These are phyloP conservation scores for Brachypalpus laphriformis DNA, from an alignment of 2,888 invertebrate genomes.

Conservation along the genomic window DNA sequence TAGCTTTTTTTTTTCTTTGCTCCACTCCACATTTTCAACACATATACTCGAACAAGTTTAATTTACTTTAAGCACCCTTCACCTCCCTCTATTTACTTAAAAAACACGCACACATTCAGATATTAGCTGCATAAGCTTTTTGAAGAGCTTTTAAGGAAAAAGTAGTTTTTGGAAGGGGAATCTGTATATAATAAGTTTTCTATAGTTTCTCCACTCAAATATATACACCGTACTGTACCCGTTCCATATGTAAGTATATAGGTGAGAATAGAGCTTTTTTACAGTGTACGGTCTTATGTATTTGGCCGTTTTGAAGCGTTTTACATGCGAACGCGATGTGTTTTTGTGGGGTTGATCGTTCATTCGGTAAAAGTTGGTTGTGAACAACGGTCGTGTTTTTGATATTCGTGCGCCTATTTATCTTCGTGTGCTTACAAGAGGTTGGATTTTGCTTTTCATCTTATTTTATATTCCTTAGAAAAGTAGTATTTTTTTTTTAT, in stretches of 20 bases:
- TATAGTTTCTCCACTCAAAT: conserved; percentile 36
- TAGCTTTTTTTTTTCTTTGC: conserved; percentile 33
- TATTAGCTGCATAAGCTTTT: too few species aligned
- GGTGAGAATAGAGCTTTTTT: conserved; percentile 56
- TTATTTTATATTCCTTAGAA: not conserved
- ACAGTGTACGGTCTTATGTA: conserved; percentile 39
- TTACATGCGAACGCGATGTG: conserved; percentile 79
- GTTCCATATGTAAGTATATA: conserved; percentile 27
- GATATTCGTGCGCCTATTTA: conserved; percentile 66
- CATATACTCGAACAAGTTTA: not conserved
- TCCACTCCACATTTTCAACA: conserved; percentile 19
- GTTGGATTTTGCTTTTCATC: not conserved
- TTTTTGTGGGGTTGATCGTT: conserved; percentile 80
- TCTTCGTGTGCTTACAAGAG: not conserved
- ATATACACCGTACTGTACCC: not conserved
- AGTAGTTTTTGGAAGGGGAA: conserved; percentile 36
- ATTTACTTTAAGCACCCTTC: conserved; percentile 25
- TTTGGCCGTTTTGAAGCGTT: conserved; percentile 75
- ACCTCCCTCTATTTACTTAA: conserved; percentile 28
- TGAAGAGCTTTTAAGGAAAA: conserved; percentile 7
- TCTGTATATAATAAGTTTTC: conserved; percentile 7
- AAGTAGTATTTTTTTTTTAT: conserved; percentile 1
- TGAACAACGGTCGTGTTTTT: conserved; percentile 80
- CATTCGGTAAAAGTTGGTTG: conserved; percentile 81
- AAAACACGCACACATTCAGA: not conserved